Evolutionary conservation across 2,113 vertebrate genomes (phyloP).

Genomic region (Hassar affinis): DNA sequence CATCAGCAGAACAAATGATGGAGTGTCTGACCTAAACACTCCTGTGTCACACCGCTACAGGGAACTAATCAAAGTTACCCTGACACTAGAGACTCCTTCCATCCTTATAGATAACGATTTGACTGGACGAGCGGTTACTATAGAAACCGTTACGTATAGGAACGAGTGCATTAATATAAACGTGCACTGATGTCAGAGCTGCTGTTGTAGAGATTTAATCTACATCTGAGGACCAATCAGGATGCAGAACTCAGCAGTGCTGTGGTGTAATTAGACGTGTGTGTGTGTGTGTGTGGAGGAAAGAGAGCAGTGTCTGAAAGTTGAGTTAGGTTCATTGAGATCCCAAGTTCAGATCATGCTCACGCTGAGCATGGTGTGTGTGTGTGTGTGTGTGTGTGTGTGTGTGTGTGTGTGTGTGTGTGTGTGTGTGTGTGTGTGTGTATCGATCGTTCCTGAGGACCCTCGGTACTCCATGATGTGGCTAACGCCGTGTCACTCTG

Average conservation of each 20-base stretch:
- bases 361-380: not conserved
- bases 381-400: slow-evolving; percentile 3
- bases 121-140: not conserved
- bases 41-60: not conserved
- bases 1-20: not conserved
- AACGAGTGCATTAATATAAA: not conserved
- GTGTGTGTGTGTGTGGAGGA: not conserved
- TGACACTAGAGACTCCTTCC: not conserved
- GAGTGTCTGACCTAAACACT: not conserved
- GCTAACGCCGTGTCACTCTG: slow-evolving; percentile 73
- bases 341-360: not conserved
- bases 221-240: not conserved
- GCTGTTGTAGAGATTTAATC: not conserved
- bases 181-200: not conserved
- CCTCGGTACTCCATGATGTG: slow-evolving; percentile 71
- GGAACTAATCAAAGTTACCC: not conserved
- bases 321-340: not conserved
- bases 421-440: slow-evolving; percentile 51
- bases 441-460: slow-evolving; percentile 58
- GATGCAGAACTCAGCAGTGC: not conserved
- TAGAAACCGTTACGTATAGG: not conserved
- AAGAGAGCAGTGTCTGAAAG: not conserved
- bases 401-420: slow-evolving; percentile 16
- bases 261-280: not conserved
- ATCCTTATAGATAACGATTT: too few species aligned